Evolutionary conservation across 2,797 vertebrate genomes (phyloP), one percentile per base, ranked within the genome.

Genomic region (Sebastes itinus): DNA sequence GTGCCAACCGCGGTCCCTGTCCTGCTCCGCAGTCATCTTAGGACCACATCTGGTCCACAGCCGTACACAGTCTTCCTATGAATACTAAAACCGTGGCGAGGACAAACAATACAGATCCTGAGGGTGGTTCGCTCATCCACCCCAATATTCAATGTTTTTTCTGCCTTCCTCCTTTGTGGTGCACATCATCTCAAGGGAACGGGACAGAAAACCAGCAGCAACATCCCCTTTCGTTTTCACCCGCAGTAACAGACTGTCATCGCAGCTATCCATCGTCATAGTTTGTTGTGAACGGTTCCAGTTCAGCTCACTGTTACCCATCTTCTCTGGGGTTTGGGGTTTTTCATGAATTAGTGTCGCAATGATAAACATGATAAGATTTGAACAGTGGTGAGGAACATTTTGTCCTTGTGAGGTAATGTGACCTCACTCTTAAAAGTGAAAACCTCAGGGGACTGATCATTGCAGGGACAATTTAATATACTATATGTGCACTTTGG

Each of bases 21-120:
- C 77, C 86, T 82, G 38, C 71, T 52, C 33, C 59, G 27, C 80
- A 84, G 68, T 73, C 28, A 61, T 58, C 71, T 74, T 35, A 80
- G 67, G 75, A 80, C 62, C 90, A 94, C 95, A 95, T 95, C 95
- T 95, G 94, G 90, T 94, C 87, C 42, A 71, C 92, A 94, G 92
- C 82, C 87, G 69, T 54, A 86, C 87, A 89, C 82, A 85, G 71
- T 89, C 89, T 90, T 92, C 85, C 84, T 75, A 89, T 89, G 86
- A 93, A 90, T 89, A 83, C 81, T 92, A 92, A 85, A 88, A 90
- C 87, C 55, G n/a, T 84, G 75, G 85, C 55, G 67, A 81, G 75
- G 81, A 90, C 86, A 88, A 91, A 92, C 87, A 92, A 92, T 85
- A 83, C 80, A 80, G 89, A 80, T 92, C 91, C 92, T 82, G 65